phyloP scores from a whole-genome alignment of 2,113 vertebrate genomes.

The Bujurquina vittata region DNA sequence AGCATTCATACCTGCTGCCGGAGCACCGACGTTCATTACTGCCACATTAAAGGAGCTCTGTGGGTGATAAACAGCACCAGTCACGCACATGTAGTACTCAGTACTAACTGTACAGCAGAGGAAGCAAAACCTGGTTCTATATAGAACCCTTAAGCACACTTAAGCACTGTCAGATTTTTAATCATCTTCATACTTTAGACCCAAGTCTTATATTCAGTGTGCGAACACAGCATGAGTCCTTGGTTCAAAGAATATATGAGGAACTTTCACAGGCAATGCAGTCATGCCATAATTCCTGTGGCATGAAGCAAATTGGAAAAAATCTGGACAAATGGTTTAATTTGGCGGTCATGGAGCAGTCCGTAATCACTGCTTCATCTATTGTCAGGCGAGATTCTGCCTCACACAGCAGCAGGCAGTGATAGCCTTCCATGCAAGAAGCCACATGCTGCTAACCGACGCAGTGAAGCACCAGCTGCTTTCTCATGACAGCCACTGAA shows the following conservation, averaged over 20 bases:
- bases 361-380: slow-evolving; percentile 9
- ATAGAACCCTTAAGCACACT: background rate
- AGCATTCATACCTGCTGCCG: slow-evolving; percentile 95
- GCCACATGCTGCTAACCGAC: slow-evolving; percentile 55
- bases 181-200: background rate
- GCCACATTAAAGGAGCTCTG: slow-evolving; percentile 91
- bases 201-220: background rate
- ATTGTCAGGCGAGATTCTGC: background rate
- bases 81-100: background rate
- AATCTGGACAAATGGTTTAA: background rate
- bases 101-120: background rate
- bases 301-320: background rate
- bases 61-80: background rate
- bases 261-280: background rate
- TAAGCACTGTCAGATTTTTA: background rate
- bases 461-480: slow-evolving; percentile 28
- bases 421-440: slow-evolving; percentile 43
- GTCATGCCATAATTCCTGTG: background rate
- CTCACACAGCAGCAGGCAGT: slow-evolving; percentile 34
- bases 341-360: background rate
- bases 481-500: background rate
- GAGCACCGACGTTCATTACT: slow-evolving; percentile 93
- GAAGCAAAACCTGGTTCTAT: background rate
- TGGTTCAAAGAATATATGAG: background rate
- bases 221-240: background rate